Conservation (phyloP, 1,140 invertebrate species). For the Dryas iulia region DNA sequence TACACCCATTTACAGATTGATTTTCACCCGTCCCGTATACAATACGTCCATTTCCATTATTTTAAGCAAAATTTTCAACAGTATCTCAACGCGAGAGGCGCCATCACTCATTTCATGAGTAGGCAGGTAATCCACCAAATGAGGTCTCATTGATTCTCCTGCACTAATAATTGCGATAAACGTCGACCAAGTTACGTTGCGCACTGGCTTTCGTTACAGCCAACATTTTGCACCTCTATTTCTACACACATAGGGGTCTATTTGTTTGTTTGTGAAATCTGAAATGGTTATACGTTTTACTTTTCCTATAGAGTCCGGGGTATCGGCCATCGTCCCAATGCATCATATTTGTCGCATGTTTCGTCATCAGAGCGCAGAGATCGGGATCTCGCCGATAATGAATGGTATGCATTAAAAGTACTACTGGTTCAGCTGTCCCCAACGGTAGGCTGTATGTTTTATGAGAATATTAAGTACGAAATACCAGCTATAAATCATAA, state of each 20-base stretch:
- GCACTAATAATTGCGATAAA: constrained; percentile 69
- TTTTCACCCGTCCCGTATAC: constrained; percentile 18
- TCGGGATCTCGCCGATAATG: constrained; percentile 63
- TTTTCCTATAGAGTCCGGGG: constrained; percentile 47
- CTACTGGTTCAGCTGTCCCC: constrained; percentile 44
- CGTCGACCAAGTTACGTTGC: constrained; percentile 18
- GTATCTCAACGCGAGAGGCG: constrained; percentile 47
- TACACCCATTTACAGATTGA: constrained; percentile 28
- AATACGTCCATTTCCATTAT: constrained; percentile 41
- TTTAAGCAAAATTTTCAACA: constrained; percentile 43
- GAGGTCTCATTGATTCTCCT: constrained; percentile 72
- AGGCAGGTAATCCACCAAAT: constrained; percentile 69
- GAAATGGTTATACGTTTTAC: constrained; percentile 23
- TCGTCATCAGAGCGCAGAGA: constrained; percentile 62
- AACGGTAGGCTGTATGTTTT: constrained; percentile 30
- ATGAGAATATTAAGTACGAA: constrained; percentile 26
- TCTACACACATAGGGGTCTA: not conserved
- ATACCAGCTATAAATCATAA: constrained; percentile 31
- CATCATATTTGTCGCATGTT: constrained; percentile 76
- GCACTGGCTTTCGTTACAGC: not conserved
- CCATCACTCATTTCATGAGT: constrained; percentile 66
- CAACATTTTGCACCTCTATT: not conserved
- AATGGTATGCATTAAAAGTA: constrained; percentile 56
- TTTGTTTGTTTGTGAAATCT: not conserved
- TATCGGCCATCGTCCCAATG: constrained; percentile 69